Base-by-base conservation (phyloP, 2,113 vertebrate species). In the Erinaceus europaeus region DNA sequence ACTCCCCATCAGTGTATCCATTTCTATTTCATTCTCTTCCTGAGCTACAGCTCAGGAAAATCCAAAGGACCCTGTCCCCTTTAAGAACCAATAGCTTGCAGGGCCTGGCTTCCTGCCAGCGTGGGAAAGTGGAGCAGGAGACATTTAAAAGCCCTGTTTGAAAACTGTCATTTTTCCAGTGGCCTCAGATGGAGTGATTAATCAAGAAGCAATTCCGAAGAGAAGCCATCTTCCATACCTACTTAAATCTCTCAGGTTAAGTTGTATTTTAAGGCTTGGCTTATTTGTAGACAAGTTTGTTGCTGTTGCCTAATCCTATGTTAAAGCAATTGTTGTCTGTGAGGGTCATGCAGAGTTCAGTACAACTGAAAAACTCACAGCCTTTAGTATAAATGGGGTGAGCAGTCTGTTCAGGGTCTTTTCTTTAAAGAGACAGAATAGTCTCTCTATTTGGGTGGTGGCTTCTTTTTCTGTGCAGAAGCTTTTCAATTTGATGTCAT, bases 331-430 rank as follows among this genome's bases (percentile, higher is more conserved):
- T 97, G 96, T 92, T 96, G 94, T 88, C 90, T 92, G 87, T 0
- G 0, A 89, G 95, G 97, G 97, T 98, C 97, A 97, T 48, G 36
- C 6, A 69, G 92, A 97, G 97, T 97, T 97, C 97, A 97, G 82
- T 23, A n/a, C 90, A 92, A 69, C 93, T 93, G 94, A 27, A 92
- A 92, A 94, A 84, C 95, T 89, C 79, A 52, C 55, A 92, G 93
- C 69, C 81, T 92, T 93, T 86, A 62, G 84, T 90, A 86, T 72
- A 92, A 94, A 93, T 73, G 90, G 91, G 93, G 95, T 95, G 79
- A 95, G 91, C 86, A 40, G 82, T 69, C 89, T 74, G 55, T 62
- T 74, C 72, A 88, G 80, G 23, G 90, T 48, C 68, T 32, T 34
- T 50, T 11, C 5, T 89, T 97, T 92, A 94, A 95, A 96, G 94